phyloP scores from a whole-genome alignment of 92 coral and sea anemone genomes.

The Palythoa caribaeorum region DNA sequence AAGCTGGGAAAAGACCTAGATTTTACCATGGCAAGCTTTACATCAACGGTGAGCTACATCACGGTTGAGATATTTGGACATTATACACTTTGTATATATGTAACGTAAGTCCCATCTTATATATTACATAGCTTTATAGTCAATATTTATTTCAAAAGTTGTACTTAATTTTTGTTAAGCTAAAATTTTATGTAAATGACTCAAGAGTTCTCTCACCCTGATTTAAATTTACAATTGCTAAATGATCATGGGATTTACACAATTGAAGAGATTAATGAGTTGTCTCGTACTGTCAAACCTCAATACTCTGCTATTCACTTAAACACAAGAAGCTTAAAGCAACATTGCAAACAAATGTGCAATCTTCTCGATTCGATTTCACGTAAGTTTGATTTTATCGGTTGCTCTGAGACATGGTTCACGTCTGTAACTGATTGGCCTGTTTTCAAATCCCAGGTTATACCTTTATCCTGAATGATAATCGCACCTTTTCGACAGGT shows the following conservation, averaged over 20 bases:
- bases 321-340: constrained; percentile 53
- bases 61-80: not conserved
- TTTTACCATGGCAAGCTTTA: constrained; percentile 6
- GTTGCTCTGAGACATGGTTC: constrained; percentile 60
- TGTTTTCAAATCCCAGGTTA: constrained; percentile 41
- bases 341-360: constrained; percentile 51
- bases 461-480: constrained; percentile 38
- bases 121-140: not conserved
- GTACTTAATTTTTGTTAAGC: constrained; percentile 16
- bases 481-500: constrained; percentile 46
- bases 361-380: constrained; percentile 38
- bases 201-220: constrained; percentile 16
- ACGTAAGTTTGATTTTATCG: constrained; percentile 49
- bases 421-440: constrained; percentile 15
- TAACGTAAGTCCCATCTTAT: not conserved
- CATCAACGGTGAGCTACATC: not conserved
- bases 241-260: constrained; percentile 30
- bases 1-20: constrained; percentile 19
- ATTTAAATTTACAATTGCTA: constrained; percentile 16
- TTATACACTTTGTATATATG: not conserved
- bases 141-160: not conserved
- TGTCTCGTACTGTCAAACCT: constrained; percentile 50
- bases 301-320: constrained; percentile 43
- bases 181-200: constrained; percentile 31
- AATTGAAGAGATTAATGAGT: constrained; percentile 33